phyloP scores from a whole-genome alignment of 1,140 invertebrate genomes.

The Sogatella furcifera region DNA sequence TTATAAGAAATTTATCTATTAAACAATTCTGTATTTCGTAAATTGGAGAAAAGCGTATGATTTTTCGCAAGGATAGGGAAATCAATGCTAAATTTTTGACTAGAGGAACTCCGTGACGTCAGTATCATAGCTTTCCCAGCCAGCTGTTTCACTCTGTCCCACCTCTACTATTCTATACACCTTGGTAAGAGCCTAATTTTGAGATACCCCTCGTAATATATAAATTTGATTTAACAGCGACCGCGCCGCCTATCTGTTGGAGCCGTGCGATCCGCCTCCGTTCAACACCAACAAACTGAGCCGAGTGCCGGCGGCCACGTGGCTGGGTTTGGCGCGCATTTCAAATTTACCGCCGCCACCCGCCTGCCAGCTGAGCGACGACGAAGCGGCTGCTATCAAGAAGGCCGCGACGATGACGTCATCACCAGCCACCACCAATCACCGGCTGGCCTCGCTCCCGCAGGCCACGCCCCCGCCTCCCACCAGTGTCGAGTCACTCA shows the following conservation, averaged over 20 bases:
- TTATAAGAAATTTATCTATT: no score
- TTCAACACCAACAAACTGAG: conserved; percentile 36
- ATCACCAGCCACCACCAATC: neutral
- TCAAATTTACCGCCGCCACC: conserved; percentile 30
- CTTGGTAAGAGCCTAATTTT: no score
- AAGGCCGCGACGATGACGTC: neutral
- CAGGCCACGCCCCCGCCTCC: neutral
- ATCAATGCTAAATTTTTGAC: no score
- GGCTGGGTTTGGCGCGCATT: conserved; percentile 36
- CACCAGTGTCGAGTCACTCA: conserved; percentile 33
- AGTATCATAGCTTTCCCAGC: no score
- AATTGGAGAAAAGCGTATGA: no score
- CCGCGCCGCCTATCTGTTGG: conserved; percentile 32
- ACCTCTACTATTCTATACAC: no score
- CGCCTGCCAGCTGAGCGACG: neutral
- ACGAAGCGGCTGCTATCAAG: conserved; percentile 7
- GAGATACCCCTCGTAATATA: no score
- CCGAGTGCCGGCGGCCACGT: conserved; percentile 34
- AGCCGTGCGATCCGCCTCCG: conserved; percentile 32
- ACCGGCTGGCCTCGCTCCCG: neutral
- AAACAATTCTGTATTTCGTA: no score
- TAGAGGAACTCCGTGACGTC: no score
- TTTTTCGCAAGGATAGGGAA: no score
- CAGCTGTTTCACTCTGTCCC: no score
- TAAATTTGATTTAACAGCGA: conserved; percentile 32